A percentile compares a stretch with the other conserved stretches of the same genome.
Evolutionary conservation across 2,113 vertebrate species (phyloP).

Genomic region (Mirza zaza): DNA sequence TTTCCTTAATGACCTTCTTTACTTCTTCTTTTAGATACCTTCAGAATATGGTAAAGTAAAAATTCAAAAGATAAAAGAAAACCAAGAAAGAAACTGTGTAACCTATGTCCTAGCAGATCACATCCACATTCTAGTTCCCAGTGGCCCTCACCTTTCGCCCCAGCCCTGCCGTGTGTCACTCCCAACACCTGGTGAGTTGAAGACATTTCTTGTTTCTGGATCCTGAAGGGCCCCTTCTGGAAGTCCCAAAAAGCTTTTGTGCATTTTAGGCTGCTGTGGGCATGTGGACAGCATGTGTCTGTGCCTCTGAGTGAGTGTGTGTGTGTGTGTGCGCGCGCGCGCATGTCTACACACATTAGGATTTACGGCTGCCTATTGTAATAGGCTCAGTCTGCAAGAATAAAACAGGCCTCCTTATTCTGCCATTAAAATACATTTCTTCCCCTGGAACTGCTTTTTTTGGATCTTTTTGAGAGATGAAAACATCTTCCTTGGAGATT

Average conservation of each 20-base stretch:
- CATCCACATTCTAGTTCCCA: neutral
- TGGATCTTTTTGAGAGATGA: neutral
- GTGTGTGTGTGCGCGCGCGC: neutral
- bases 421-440: constrained; percentile 17
- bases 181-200: neutral
- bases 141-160: neutral
- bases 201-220: neutral
- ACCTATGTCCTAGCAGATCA: neutral
- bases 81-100: neutral
- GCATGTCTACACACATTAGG: neutral
- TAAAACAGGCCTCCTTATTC: neutral
- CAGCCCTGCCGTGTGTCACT: fast-evolving
- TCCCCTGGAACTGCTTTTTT: neutral
- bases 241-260: neutral
- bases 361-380: neutral
- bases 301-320: neutral
- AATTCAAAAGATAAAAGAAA: neutral
- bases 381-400: neutral
- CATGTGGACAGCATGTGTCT: neutral
- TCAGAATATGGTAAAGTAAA: neutral
- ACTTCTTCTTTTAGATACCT: neutral
- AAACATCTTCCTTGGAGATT: constrained; percentile 37
- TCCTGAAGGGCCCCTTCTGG: neutral
- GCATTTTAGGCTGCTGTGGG: neutral
- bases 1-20: neutral